Conservation (phyloP, 2,113 vertebrate genomes). For the Pachycephala philippinensis region DNA sequence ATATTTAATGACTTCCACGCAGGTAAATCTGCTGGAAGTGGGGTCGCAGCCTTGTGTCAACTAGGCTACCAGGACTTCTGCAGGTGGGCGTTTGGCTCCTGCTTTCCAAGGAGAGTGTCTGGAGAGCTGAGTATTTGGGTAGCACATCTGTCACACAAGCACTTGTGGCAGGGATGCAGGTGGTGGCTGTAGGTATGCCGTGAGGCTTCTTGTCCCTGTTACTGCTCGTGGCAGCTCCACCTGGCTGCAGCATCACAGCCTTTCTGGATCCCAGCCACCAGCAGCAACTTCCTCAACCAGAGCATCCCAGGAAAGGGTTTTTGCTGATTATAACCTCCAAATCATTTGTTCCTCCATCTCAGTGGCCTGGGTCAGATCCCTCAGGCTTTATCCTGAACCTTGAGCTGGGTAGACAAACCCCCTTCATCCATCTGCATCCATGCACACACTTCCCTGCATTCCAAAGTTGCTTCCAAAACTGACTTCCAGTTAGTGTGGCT, state of each 20-base stretch:
- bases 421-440: rapidly evolving
- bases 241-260: background rate
- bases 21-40: background rate
- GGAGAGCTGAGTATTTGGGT: rapidly evolving
- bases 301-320: background rate
- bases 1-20: background rate
- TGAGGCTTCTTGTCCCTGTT: background rate
- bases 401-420: background rate
- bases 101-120: background rate
- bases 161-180: rapidly evolving
- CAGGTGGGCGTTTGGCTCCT: rapidly evolving
- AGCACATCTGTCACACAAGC: background rate
- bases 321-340: background rate
- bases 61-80: background rate
- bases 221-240: background rate
- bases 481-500: background rate
- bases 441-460: background rate
- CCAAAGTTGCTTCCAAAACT: background rate
- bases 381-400: background rate
- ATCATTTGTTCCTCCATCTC: background rate
- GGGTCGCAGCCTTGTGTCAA: rapidly evolving
- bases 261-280: background rate
- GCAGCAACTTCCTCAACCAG: background rate
- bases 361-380: background rate
- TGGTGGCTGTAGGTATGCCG: background rate